phyloP scores from a whole-genome alignment of 2,888 invertebrate genomes.

The Thereva nobilitata region DNA sequence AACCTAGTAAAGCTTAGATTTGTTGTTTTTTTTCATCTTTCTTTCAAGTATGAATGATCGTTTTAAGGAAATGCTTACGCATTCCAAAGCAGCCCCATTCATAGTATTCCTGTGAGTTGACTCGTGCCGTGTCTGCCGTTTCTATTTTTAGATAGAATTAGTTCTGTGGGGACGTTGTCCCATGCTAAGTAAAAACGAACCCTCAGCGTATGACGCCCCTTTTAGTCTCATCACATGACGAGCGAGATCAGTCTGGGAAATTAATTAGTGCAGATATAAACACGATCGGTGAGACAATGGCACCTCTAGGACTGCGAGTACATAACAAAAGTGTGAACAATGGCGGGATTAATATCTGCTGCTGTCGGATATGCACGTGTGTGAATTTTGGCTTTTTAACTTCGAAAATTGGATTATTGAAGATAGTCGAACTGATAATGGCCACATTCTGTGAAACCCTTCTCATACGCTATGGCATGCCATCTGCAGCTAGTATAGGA shows the following conservation, averaged over 20 bases:
- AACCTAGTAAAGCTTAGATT: no score
- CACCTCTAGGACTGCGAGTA: constrained; percentile 52
- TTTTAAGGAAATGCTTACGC: no score
- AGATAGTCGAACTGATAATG: constrained; percentile 74
- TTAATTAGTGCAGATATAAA: background rate
- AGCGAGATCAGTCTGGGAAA: background rate
- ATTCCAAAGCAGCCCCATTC: no score
- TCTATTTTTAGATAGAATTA: no score
- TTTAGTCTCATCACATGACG: no score
- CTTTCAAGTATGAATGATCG: no score
- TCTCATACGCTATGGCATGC: constrained; percentile 76
- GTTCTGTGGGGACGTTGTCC: no score
- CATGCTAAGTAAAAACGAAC: no score
- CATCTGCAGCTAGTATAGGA: constrained; percentile 74
- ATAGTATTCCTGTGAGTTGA: no score
- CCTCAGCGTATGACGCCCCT: no score
- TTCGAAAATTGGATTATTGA: constrained; percentile 73
- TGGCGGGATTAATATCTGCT: constrained; percentile 71
- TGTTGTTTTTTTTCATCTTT: no score
- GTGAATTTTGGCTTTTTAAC: constrained; percentile 76
- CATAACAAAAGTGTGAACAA: constrained; percentile 48
- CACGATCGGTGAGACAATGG: constrained; percentile 43
- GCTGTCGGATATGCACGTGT: constrained; percentile 78
- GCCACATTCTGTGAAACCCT: constrained; percentile 83
- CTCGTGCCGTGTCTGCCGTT: no score